Evolutionary conservation across 2,113 vertebrate species (phyloP).

Genomic region (Hippoglossus stenolepis): DNA sequence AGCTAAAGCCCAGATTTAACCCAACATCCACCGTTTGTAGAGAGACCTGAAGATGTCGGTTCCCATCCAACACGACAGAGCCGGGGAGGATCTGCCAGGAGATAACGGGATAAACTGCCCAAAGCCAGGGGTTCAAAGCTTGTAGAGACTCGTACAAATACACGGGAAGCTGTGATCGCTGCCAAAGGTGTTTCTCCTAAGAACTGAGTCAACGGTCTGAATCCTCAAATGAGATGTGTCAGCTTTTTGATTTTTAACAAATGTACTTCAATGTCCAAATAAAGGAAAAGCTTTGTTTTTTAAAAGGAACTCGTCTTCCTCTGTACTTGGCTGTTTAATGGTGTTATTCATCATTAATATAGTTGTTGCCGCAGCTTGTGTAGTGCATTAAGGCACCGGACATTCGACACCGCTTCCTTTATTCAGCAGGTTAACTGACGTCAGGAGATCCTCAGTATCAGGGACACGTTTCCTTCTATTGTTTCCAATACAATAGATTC

Average conservation of each 20-base stretch:
- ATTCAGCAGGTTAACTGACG: not conserved
- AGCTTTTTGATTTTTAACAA: not conserved
- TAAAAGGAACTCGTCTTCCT: no score
- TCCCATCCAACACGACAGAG: not conserved
- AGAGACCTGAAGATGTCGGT: not conserved
- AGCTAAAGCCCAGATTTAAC: not conserved
- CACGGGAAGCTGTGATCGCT: no score
- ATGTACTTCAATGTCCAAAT: no score
- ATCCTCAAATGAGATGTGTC: not conserved
- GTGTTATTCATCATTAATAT: no score
- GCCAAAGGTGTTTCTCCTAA: not conserved
- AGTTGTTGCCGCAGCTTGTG: no score
- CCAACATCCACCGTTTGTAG: not conserved
- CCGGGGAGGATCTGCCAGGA: not conserved
- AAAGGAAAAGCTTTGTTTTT: no score
- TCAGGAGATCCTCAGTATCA: not conserved
- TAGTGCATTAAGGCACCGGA: not conserved
- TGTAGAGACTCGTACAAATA: not conserved
- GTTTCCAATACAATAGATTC: no score
- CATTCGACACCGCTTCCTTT: not conserved
- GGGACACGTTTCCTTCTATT: slow-evolving; percentile 17
- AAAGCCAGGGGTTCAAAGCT: not conserved
- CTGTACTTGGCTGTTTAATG: no score
- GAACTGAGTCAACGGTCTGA: not conserved
- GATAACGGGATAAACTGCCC: not conserved